Conservation (phyloP, 1,140 invertebrate species). For the Orchesella cincta region DNA sequence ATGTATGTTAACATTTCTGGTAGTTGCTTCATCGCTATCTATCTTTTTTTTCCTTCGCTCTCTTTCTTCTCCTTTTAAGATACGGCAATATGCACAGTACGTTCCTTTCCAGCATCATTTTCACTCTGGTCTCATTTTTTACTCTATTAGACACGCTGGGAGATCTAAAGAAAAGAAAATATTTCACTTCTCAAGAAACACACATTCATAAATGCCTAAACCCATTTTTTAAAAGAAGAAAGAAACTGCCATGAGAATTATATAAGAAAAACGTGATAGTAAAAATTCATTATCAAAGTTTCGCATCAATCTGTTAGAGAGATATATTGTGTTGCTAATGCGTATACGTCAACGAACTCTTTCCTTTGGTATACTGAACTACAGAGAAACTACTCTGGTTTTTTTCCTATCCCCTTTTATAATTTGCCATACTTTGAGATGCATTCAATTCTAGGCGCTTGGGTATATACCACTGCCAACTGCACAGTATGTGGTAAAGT, state of each 20-base stretch:
- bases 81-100: background rate
- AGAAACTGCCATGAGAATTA: background rate
- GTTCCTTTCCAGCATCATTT: background rate
- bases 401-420: too few relatives aligned
- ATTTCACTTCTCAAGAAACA: slow-evolving; percentile 2
- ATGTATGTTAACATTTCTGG: too few relatives aligned
- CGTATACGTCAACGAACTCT: too few relatives aligned
- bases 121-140: slow-evolving; percentile 1
- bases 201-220: background rate
- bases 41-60: background rate
- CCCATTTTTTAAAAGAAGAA: background rate
- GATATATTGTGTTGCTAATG: too few relatives aligned
- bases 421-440: too few relatives aligned
- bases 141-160: slow-evolving; percentile 2
- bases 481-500: too few relatives aligned
- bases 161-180: background rate
- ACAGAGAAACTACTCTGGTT: too few relatives aligned
- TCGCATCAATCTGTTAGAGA: background rate
- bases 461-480: too few relatives aligned
- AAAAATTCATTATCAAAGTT: slow-evolving; percentile 11
- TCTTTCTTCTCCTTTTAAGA: background rate
- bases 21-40: background rate
- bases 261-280: background rate
- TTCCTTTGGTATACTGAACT: too few relatives aligned
- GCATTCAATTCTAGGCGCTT: too few relatives aligned